These are phyloP conservation scores for Micrastur ruficollis DNA, from an alignment of 2,797 vertebrate species.

Conservation along the genomic window DNA sequence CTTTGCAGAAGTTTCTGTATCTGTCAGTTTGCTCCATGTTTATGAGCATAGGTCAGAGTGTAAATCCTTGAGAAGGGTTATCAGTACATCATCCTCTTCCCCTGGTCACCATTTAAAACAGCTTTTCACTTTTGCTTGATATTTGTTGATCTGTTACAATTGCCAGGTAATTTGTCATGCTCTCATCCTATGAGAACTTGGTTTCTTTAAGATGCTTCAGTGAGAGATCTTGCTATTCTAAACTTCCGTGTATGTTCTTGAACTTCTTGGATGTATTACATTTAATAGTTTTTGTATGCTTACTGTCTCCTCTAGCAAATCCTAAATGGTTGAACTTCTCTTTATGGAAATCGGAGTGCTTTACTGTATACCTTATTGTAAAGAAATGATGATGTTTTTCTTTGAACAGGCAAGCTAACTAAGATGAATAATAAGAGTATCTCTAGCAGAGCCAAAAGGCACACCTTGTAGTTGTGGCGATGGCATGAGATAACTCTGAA, in stretches of 20 bases:
- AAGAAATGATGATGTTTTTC: background rate
- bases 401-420: background rate
- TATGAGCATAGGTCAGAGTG: background rate
- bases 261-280: background rate
- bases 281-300: background rate
- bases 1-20: background rate
- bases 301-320: background rate
- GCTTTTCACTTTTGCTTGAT: background rate
- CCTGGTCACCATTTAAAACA: background rate
- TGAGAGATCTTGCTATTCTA: background rate
- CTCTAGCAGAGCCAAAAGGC: background rate
- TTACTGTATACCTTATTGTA: background rate
- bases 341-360: background rate
- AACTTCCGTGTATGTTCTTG: background rate
- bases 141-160: background rate
- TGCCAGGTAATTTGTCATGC: background rate
- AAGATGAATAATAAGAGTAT: background rate
- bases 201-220: background rate
- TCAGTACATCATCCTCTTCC: background rate
- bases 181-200: background rate
- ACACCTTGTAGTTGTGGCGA: slow-evolving; percentile 1
- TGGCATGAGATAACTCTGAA: slow-evolving; percentile 22
- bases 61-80: background rate
- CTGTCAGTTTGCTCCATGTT: background rate
- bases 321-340: background rate